phyloP scores from a whole-genome alignment of 2,113 vertebrate genomes.

The Epinephelus fuscoguttatus region DNA sequence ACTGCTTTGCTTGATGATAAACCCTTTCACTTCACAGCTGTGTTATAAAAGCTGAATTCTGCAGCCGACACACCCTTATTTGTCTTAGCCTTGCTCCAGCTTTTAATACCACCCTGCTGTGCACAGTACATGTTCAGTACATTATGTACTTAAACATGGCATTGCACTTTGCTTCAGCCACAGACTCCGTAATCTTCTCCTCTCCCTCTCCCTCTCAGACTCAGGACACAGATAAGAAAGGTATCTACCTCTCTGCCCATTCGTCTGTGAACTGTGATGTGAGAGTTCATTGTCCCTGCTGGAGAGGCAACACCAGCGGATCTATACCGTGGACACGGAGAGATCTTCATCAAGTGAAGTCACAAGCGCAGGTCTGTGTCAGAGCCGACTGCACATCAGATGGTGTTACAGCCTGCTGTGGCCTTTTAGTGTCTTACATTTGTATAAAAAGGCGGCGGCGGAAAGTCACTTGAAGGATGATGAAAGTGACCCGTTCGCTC shows the following conservation, averaged over 20 bases:
- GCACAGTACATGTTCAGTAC: neutral
- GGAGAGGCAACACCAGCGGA: slow-evolving; percentile 41
- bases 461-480: neutral
- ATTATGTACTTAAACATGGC: slow-evolving; percentile 38
- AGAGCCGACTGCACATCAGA: neutral
- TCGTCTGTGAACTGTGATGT: slow-evolving; percentile 38
- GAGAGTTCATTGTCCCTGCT: slow-evolving; percentile 53
- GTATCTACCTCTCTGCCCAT: slow-evolving; percentile 14
- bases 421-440: neutral
- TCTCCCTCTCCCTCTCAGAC: slow-evolving; percentile 4
- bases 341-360: slow-evolving; percentile 26
- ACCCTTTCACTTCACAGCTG: slow-evolving; percentile 25
- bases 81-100: slow-evolving; percentile 37
- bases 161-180: neutral
- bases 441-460: slow-evolving; percentile 10
- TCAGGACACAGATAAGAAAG: slow-evolving; percentile 22
- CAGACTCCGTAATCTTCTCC: slow-evolving; percentile 5
- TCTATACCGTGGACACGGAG: slow-evolving; percentile 31
- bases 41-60: slow-evolving; percentile 22
- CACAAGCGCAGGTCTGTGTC: neutral
- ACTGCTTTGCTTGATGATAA: slow-evolving; percentile 28
- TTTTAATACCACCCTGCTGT: slow-evolving; percentile 10
- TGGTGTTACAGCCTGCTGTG: neutral
- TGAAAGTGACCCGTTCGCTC: neutral
- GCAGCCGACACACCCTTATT: slow-evolving; percentile 61